These are phyloP conservation scores for Trissolcus japonicus DNA, from an alignment of 2,888 invertebrate species.

Conservation along the genomic window DNA sequence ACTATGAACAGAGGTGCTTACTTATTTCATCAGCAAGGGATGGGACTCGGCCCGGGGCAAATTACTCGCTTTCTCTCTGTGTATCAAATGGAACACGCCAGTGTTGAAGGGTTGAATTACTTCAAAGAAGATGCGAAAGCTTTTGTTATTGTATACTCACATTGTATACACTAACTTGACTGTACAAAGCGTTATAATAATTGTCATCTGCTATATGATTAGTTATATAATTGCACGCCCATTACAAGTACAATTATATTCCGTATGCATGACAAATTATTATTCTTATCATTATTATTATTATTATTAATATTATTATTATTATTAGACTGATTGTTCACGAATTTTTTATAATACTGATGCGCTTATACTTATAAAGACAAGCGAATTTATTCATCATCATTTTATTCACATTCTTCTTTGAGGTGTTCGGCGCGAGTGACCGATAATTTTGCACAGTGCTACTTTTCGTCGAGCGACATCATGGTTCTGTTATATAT, in stretches of 20 bases:
- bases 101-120: constrained; percentile 25
- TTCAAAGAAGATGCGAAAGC: constrained; percentile 31
- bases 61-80: constrained; percentile 22
- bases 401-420: constrained; percentile 26
- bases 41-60: constrained; percentile 21
- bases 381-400: too few species aligned
- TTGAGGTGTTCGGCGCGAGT: constrained; percentile 34
- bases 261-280: too few species aligned
- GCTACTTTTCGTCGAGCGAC: constrained; percentile 13
- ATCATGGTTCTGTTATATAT: constrained; percentile 17
- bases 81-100: constrained; percentile 20
- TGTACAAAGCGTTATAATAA: constrained; percentile 18
- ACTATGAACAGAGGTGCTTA: constrained; percentile 9
- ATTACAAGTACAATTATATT: constrained; percentile 26
- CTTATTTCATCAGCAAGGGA: constrained; percentile 21
- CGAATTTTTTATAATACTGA: background rate
- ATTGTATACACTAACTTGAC: constrained; percentile 10
- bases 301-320: too few species aligned
- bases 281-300: too few species aligned
- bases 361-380: too few species aligned
- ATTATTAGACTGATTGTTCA: too few species aligned
- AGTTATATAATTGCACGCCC: constrained; percentile 34
- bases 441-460: constrained; percentile 5
- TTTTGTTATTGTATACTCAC: constrained; percentile 20
- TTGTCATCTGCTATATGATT: constrained; percentile 18